A percentile compares a stretch with the other conserved stretches of the same genome.
Evolutionary conservation across 2,888 invertebrate species (phyloP).

Genomic region (Bruchidius siliquastri): DNA sequence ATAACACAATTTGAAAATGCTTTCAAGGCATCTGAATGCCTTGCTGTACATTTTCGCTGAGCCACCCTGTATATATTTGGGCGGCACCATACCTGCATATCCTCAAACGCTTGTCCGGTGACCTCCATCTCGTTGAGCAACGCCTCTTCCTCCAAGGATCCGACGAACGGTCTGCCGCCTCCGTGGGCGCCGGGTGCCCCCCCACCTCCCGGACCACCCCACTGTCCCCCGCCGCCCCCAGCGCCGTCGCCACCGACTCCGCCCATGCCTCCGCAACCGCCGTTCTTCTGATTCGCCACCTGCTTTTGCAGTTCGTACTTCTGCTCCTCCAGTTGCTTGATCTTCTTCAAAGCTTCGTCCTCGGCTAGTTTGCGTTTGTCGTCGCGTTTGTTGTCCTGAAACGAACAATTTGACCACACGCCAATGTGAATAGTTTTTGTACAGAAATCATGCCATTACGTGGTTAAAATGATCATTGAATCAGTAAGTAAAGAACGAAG

Average conservation of each 20-base stretch:
- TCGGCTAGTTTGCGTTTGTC: constrained; percentile 87
- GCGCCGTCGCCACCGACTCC: constrained; percentile 43
- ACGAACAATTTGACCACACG: neutral
- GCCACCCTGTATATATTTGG: no score
- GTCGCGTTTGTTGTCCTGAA: constrained; percentile 84
- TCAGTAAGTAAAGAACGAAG: no score
- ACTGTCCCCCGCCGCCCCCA: constrained; percentile 10
- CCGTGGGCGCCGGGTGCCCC: constrained; percentile 28
- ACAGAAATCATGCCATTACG: no score
- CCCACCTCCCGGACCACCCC: constrained; percentile 18
- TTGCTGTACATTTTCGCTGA: no score
- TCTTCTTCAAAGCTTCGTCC: constrained; percentile 90
- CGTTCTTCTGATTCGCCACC: constrained; percentile 70
- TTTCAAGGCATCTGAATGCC: no score
- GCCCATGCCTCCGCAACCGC: constrained; percentile 1
- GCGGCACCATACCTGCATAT: constrained; percentile 92
- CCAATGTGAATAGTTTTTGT: neutral
- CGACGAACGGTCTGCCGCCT: constrained; percentile 62
- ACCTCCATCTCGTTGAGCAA: constrained; percentile 98
- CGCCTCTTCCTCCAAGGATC: constrained; percentile 89
- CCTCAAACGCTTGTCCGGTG: constrained; percentile 97
- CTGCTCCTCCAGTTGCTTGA: constrained; percentile 91
- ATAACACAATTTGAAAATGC: no score
- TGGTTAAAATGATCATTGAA: no score
- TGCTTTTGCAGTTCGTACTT: constrained; percentile 89